These are phyloP conservation scores for Leptodactylus fuscus DNA, from an alignment of 2,113 vertebrate species.

Conservation along the genomic window DNA sequence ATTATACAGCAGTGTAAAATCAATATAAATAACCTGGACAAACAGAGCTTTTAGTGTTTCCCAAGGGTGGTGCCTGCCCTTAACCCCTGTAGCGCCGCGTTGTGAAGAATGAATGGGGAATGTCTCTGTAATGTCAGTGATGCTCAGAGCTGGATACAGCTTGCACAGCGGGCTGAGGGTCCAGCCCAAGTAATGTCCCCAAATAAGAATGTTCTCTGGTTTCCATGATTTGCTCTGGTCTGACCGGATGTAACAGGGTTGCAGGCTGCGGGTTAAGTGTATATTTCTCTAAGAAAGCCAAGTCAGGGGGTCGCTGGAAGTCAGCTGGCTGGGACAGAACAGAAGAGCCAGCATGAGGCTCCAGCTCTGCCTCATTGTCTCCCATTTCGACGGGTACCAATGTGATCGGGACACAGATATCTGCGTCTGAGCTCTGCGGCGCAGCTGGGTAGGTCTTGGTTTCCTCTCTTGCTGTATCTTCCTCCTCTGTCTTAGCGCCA, in stretches of 20 bases:
- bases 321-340: constrained; percentile 75
- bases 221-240: constrained; percentile 91
- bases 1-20: background rate
- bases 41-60: background rate
- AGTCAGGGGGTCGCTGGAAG: constrained; percentile 85
- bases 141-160: constrained; percentile 80
- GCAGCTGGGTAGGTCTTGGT: constrained; percentile 75
- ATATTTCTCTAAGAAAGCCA: constrained; percentile 95
- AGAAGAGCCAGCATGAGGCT: constrained; percentile 71
- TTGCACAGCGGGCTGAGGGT: constrained; percentile 80
- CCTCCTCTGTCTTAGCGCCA: constrained; percentile 80
- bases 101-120: constrained; percentile 63
- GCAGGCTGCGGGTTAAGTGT: constrained; percentile 90
- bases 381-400: constrained; percentile 84
- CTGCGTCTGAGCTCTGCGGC: constrained; percentile 72
- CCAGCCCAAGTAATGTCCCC: constrained; percentile 90
- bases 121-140: constrained; percentile 68
- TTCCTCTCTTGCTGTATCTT: constrained; percentile 64
- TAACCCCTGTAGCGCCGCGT: constrained; percentile 33
- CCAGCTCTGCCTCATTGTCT: constrained; percentile 72
- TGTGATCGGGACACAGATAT: constrained; percentile 84
- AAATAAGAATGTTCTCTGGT: constrained; percentile 92
- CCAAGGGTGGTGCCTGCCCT: constrained; percentile 39
- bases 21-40: background rate
- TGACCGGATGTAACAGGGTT: constrained; percentile 89